Percentiles rank a stretch among this genome's conserved stretches.
phyloP scores from a whole-genome alignment of 1,140 invertebrate species.

The Apis mellifera region DNA sequence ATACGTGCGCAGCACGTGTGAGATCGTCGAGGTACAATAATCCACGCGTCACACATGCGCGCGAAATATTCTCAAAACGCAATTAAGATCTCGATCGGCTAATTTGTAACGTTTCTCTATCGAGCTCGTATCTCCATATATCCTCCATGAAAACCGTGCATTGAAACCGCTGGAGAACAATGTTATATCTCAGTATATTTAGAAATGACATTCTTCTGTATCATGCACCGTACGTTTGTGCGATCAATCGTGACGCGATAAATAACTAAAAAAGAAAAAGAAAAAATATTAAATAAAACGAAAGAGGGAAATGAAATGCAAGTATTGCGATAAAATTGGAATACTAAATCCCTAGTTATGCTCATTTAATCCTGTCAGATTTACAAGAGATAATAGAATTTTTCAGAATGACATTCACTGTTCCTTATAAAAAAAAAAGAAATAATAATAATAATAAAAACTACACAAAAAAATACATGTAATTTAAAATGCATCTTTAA shows the following conservation, averaged over 20 bases:
- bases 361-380: too few species aligned
- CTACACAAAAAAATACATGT: too few species aligned
- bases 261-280: neutral
- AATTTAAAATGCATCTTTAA: too few species aligned
- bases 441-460: too few species aligned
- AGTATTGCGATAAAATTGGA: neutral
- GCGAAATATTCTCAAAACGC: conserved; percentile 15
- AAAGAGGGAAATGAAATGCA: neutral
- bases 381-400: too few species aligned
- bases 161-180: conserved; percentile 7
- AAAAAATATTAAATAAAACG: neutral
- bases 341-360: too few species aligned
- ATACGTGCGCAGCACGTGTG: neutral
- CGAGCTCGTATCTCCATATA: conserved; percentile 21
- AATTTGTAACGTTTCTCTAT: conserved; percentile 39
- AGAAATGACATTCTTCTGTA: conserved; percentile 27
- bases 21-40: conserved; percentile 15
- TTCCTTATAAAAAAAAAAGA: too few species aligned
- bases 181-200: conserved; percentile 20
- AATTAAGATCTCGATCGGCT: conserved; percentile 39
- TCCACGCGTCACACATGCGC: neutral
- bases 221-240: neutral
- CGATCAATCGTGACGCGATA: conserved; percentile 13
- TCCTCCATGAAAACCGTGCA: neutral
- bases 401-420: too few species aligned